phyloP scores from a whole-genome alignment of 2,797 vertebrate genomes.

The Schizopygopsis malacanthus region DNA sequence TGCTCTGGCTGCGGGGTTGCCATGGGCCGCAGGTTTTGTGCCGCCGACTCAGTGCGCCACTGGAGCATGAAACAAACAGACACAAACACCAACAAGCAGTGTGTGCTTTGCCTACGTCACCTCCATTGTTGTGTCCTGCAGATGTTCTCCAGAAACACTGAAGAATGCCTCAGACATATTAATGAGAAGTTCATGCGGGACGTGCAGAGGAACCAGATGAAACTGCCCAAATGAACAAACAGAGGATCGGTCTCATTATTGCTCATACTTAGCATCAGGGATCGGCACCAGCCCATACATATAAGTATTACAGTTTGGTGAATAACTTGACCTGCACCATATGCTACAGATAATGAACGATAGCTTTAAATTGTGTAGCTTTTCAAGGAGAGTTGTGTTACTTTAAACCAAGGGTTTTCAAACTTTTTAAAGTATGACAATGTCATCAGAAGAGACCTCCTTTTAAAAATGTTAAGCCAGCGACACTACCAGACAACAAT shows the following conservation, averaged over 20 bases:
- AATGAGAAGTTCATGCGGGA: conserved; percentile 34
- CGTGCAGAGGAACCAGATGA: background rate
- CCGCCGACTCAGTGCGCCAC: conserved; percentile 56
- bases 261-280: too few relatives aligned
- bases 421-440: background rate
- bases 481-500: background rate
- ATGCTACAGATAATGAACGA: background rate
- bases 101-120: conserved; percentile 42
- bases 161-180: conserved; percentile 31
- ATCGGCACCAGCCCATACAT: background rate
- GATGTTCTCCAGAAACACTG: conserved; percentile 54
- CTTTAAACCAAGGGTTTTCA: background rate
- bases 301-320: too few relatives aligned
- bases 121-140: conserved; percentile 49
- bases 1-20: conserved; percentile 54
- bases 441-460: background rate
- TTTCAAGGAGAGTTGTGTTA: background rate
- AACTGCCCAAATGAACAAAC: conserved; percentile 26
- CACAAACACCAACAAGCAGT: conserved; percentile 32
- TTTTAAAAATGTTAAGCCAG: background rate
- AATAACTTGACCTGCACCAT: background rate
- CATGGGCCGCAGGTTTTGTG: conserved; percentile 63
- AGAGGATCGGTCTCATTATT: background rate
- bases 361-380: background rate
- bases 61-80: conserved; percentile 54